Conservation (phyloP, 2,113 vertebrate genomes). For the Phrynosoma platyrhinos region DNA sequence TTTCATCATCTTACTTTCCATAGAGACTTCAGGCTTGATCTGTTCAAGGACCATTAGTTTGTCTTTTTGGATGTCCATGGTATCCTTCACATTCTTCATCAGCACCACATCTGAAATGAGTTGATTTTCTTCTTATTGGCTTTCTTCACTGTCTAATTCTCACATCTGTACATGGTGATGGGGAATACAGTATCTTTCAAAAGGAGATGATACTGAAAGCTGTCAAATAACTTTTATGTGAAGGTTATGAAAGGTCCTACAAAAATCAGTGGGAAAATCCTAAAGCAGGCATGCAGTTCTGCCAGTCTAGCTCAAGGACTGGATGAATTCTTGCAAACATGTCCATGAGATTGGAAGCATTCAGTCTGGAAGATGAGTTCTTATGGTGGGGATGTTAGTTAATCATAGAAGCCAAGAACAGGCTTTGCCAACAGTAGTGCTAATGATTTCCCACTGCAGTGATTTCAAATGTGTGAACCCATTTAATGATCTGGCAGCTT, state of each 20-base stretch:
- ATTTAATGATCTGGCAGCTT: slow-evolving; percentile 14
- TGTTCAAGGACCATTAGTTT: no score
- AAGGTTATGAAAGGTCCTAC: background rate
- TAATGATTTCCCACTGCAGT: slow-evolving; percentile 10
- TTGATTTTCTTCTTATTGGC: no score
- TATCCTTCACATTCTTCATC: no score
- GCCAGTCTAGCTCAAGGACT: background rate
- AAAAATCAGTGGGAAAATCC: background rate
- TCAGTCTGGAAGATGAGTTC: background rate
- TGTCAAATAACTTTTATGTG: background rate
- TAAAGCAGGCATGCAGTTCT: background rate
- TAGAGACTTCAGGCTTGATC: no score
- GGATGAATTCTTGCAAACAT: background rate
- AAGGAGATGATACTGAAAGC: background rate
- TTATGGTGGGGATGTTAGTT: background rate
- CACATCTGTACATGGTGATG: no score
- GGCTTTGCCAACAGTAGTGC: slow-evolving; percentile 1
- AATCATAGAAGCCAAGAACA: slow-evolving; percentile 1
- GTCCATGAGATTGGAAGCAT: background rate
- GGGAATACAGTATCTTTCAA: no score
- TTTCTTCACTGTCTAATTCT: no score
- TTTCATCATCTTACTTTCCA: no score
- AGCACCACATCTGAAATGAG: no score
- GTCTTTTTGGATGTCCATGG: no score
- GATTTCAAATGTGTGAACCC: slow-evolving; percentile 11